These are phyloP conservation scores for Tokudaia muenninki DNA, from an alignment of 2,797 vertebrate species.

Conservation along the genomic window DNA sequence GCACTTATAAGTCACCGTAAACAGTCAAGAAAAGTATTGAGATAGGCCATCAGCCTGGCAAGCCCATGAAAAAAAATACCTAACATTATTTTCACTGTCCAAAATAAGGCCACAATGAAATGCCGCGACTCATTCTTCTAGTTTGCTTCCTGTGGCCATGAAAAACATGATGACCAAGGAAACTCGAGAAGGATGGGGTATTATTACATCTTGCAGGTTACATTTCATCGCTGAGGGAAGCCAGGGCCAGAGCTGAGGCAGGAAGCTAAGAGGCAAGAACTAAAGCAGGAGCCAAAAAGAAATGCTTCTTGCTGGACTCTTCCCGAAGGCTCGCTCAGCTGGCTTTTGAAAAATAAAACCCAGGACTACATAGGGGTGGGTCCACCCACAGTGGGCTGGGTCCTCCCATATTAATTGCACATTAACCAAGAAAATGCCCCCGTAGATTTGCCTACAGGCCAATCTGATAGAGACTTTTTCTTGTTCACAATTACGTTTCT, in stretches of 20 bases:
- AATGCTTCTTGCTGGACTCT: too few species aligned
- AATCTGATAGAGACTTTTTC: not conserved
- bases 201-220: not conserved
- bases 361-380: not conserved
- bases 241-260: not conserved
- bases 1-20: not conserved
- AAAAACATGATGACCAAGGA: not conserved
- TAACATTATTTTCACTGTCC: not conserved
- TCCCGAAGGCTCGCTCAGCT: not conserved
- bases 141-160: not conserved
- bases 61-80: not conserved
- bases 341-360: not conserved
- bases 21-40: not conserved
- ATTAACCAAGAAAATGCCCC: not conserved
- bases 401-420: not conserved
- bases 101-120: constrained; percentile 4
- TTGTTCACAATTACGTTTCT: not conserved
- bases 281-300: not conserved
- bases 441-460: not conserved
- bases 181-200: not conserved
- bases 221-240: not conserved
- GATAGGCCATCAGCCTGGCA: not conserved
- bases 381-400: not conserved
- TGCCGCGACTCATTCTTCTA: not conserved
- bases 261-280: not conserved